phyloP scores from a whole-genome alignment of 2,113 vertebrate genomes.

The Phalacrocorax aristotelis region DNA sequence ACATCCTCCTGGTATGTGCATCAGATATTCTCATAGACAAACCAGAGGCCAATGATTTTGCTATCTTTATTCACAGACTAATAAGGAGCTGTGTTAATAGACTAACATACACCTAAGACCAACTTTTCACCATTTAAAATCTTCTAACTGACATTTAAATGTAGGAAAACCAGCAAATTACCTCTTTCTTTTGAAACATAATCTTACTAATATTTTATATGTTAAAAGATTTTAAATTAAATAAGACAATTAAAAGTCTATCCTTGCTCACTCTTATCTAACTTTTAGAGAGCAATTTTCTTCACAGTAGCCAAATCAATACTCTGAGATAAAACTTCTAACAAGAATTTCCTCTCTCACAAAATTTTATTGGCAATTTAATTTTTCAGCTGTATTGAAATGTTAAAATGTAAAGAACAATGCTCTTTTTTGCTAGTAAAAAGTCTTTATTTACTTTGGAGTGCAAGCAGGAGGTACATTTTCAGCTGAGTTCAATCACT shows the following conservation, averaged over 20 bases:
- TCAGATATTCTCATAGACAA: background rate
- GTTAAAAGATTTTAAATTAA: background rate
- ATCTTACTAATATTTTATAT: background rate
- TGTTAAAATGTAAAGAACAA: background rate
- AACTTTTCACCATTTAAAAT: background rate
- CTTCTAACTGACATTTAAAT: background rate
- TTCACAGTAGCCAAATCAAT: conserved; percentile 41
- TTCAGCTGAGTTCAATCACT: conserved; percentile 69
- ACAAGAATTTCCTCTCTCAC: conserved; percentile 29
- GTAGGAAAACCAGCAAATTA: background rate
- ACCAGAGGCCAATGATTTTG: background rate
- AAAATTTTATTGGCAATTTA: conserved; percentile 37
- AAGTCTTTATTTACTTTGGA: conserved; percentile 67
- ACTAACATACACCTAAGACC: background rate
- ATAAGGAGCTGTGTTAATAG: background rate
- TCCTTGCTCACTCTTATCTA: conserved; percentile 1
- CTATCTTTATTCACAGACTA: background rate
- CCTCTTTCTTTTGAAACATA: background rate
- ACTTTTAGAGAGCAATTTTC: conserved; percentile 16
- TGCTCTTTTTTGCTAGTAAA: conserved; percentile 22
- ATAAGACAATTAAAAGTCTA: background rate
- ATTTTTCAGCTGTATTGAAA: conserved; percentile 26
- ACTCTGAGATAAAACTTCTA: conserved; percentile 24
- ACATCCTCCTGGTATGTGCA: background rate
- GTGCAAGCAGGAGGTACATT: conserved; percentile 65